Conservation (phyloP, 2,888 invertebrate species). For the Blastobasis lacticolella region DNA sequence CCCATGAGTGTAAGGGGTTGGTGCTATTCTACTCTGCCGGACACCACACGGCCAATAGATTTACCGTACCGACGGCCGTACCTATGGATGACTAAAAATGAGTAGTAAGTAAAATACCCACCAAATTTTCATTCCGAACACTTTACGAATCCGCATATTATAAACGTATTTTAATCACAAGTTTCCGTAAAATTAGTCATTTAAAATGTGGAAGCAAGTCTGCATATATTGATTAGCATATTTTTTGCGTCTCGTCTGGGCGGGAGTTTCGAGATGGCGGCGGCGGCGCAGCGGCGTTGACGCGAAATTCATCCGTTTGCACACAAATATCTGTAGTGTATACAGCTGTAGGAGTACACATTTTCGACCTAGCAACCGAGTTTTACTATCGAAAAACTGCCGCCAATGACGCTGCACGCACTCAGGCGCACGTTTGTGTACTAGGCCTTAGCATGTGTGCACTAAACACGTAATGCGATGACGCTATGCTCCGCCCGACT, state of each 20-base stretch:
- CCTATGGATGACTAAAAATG: too few relatives aligned
- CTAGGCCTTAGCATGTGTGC: conserved; percentile 37
- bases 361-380: conserved; percentile 69
- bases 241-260: neutral
- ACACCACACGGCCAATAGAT: too few relatives aligned
- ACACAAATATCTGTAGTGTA: neutral
- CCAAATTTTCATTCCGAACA: too few relatives aligned
- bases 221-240: neutral
- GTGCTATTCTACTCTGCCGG: too few relatives aligned
- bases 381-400: conserved; percentile 64
- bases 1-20: too few relatives aligned
- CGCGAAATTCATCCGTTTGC: conserved; percentile 56
- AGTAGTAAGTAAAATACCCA: too few relatives aligned
- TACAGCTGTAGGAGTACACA: conserved; percentile 20
- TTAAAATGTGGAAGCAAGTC: too few relatives aligned
- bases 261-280: conserved; percentile 12
- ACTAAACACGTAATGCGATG: conserved; percentile 34
- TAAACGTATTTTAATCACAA: too few relatives aligned
- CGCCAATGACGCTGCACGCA: conserved; percentile 45
- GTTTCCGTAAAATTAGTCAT: too few relatives aligned
- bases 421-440: conserved; percentile 33
- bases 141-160: too few relatives aligned
- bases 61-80: too few relatives aligned
- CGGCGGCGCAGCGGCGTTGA: conserved; percentile 41
- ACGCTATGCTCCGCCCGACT: too few relatives aligned